These are phyloP conservation scores for Paralvinella palmiformis DNA, from an alignment of 1,140 invertebrate species.

Conservation along the genomic window DNA sequence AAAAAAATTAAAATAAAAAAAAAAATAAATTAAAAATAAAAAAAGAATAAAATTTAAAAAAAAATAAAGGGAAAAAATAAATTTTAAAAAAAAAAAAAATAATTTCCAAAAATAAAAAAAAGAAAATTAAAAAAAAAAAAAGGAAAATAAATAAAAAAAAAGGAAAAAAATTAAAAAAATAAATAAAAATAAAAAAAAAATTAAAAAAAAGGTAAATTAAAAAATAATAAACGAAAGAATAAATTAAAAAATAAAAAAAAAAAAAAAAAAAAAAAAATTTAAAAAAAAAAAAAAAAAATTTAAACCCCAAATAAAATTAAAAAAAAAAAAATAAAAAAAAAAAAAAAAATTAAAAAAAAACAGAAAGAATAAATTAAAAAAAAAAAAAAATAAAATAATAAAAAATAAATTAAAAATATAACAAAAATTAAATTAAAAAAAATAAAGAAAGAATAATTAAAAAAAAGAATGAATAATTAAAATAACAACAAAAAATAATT, in stretches of 20 bases:
- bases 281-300: slow-evolving; percentile 7
- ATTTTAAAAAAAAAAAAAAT: neutral
- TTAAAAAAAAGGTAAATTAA: slow-evolving; percentile 1
- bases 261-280: neutral
- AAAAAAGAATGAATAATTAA: neutral
- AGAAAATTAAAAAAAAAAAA: slow-evolving; percentile 7
- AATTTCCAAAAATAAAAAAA: neutral
- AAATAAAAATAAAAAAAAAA: slow-evolving; percentile 3
- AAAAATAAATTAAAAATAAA: neutral
- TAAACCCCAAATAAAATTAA: too few relatives aligned
- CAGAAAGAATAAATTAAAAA: slow-evolving; percentile 1
- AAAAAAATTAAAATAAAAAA: neutral
- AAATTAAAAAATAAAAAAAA: slow-evolving; percentile 7
- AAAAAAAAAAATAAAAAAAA: slow-evolving; percentile 6
- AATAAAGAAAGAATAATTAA: neutral
- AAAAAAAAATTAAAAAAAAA: neutral
- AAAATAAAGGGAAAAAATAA: neutral
- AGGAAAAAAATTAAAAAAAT: neutral
- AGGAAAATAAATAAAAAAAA: slow-evolving; percentile 15
- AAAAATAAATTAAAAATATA: neutral
- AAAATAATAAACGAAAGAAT: slow-evolving; percentile 4
- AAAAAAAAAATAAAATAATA: neutral
- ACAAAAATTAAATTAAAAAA: neutral
- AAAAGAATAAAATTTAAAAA: neutral
- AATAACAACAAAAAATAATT: neutral